A percentile compares a stretch with the other conserved stretches of the same genome.
Evolutionary conservation across 1,140 invertebrate species (phyloP).

Genomic region (Orussus abietinus): DNA sequence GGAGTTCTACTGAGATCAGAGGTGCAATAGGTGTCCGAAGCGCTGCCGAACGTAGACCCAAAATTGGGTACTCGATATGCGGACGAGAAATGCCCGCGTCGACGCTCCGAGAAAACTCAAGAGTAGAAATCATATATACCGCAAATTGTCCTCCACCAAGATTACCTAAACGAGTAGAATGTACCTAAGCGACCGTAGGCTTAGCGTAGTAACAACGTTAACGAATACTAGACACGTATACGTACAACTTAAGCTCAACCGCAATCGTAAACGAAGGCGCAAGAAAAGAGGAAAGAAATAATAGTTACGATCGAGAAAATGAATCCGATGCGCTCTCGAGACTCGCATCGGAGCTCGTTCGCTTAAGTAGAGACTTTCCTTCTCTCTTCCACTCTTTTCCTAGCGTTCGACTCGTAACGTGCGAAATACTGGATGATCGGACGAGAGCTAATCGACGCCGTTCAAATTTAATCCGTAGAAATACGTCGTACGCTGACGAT

Average conservation of each 20-base stretch:
- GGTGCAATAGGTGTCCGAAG: too few species aligned
- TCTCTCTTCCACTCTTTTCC: too few species aligned
- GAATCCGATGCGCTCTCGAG: conserved; percentile 1
- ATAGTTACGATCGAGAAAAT: conserved; percentile 8
- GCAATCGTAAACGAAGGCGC: conserved; percentile 8
- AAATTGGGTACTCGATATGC: conserved; percentile 6
- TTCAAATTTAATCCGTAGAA: too few species aligned
- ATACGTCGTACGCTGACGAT: too few species aligned
- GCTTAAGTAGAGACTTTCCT: too few species aligned
- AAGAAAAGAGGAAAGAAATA: background rate
- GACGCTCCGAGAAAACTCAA: too few species aligned
- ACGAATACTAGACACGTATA: conserved; percentile 6
- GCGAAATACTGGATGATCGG: too few species aligned
- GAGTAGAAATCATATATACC: conserved; percentile 20
- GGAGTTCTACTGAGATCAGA: background rate
- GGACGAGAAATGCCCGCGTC: conserved; percentile 12
- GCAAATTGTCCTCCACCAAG: conserved; percentile 24
- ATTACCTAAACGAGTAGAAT: conserved; percentile 19
- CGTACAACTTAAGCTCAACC: background rate
- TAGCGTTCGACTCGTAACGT: too few species aligned
- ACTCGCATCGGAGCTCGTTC: conserved; percentile 4
- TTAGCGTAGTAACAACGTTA: conserved; percentile 12
- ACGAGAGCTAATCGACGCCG: too few species aligned
- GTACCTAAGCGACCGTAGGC: conserved; percentile 11
- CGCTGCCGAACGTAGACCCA: too few species aligned